These are phyloP conservation scores for Alligator mississippiensis DNA, from an alignment of 2,113 vertebrate species.

Conservation along the genomic window DNA sequence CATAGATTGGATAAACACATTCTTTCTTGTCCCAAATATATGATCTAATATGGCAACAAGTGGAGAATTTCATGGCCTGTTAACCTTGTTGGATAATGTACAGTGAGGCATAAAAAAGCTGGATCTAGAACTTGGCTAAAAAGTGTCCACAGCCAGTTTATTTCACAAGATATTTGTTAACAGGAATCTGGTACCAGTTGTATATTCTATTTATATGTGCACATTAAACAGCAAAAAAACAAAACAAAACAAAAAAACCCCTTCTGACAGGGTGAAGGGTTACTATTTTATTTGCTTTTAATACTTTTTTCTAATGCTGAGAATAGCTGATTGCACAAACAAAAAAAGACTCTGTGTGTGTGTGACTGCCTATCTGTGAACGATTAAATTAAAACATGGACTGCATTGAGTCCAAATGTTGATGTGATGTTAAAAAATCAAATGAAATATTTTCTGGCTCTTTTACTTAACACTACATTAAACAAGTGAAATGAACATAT, in stretches of 20 bases:
- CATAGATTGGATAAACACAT: slow-evolving; percentile 12
- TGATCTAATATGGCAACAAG: slow-evolving; percentile 70
- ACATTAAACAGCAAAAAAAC: not conserved
- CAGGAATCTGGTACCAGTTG: not conserved
- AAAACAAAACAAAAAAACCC: not conserved
- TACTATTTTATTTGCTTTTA: not conserved
- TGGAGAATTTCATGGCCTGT: slow-evolving; percentile 55
- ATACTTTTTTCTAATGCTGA: not conserved
- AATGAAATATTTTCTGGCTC: not conserved
- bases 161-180: slow-evolving; percentile 27
- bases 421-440: not conserved
- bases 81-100: slow-evolving; percentile 34
- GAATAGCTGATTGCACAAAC: not conserved
- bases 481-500: not conserved
- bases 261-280: not conserved
- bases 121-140: slow-evolving; percentile 43
- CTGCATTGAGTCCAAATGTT: not conserved
- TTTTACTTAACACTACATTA: not conserved
- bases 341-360: not conserved
- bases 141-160: not conserved
- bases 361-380: not conserved
- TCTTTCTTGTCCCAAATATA: slow-evolving; percentile 22
- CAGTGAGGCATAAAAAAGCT: not conserved
- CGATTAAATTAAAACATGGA: not conserved
- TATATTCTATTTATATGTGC: not conserved